These are phyloP conservation scores for Embidobia sp. DNA, from an alignment of 2,888 invertebrate species.

Conservation along the genomic window DNA sequence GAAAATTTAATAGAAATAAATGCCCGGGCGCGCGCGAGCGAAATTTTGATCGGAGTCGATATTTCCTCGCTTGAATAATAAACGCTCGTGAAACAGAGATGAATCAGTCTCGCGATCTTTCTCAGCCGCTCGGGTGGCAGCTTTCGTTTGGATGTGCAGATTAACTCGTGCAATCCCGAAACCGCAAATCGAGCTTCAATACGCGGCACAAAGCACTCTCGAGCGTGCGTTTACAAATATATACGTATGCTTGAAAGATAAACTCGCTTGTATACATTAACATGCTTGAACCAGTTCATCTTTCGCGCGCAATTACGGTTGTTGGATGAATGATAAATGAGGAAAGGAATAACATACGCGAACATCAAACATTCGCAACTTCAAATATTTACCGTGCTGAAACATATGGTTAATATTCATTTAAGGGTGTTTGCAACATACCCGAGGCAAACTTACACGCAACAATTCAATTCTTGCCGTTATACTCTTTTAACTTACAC, in stretches of 20 bases:
- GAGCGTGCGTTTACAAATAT: slow-evolving; percentile 55
- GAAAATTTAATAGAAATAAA: background rate
- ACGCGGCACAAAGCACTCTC: slow-evolving; percentile 38
- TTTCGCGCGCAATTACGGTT: slow-evolving; percentile 61
- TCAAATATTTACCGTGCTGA: slow-evolving; percentile 59
- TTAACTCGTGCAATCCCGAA: slow-evolving; percentile 47
- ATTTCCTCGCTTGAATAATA: slow-evolving; percentile 14
- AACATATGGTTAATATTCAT: slow-evolving; percentile 57
- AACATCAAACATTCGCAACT: slow-evolving; percentile 54
- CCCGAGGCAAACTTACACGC: slow-evolving; percentile 30
- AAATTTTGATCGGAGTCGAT: slow-evolving; percentile 13
- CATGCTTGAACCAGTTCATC: slow-evolving; percentile 61
- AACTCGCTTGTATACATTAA: slow-evolving; percentile 57
- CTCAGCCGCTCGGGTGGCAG: slow-evolving; percentile 33
- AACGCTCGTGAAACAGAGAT: slow-evolving; percentile 25
- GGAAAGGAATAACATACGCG: slow-evolving; percentile 50
- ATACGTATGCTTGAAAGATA: slow-evolving; percentile 53
- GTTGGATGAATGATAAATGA: slow-evolving; percentile 61
- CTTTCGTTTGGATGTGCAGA: slow-evolving; percentile 39
- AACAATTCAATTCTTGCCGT: slow-evolving; percentile 36
- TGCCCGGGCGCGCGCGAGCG: background rate
- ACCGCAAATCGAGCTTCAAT: slow-evolving; percentile 60
- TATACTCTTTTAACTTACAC: slow-evolving; percentile 3
- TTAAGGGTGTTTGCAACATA: slow-evolving; percentile 50
- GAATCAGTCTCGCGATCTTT: slow-evolving; percentile 33